Evolutionary conservation across 2,888 invertebrate genomes (phyloP), one percentile per base, ranked within the genome.

Genomic region (Rhagophthalmus giganteus): DNA sequence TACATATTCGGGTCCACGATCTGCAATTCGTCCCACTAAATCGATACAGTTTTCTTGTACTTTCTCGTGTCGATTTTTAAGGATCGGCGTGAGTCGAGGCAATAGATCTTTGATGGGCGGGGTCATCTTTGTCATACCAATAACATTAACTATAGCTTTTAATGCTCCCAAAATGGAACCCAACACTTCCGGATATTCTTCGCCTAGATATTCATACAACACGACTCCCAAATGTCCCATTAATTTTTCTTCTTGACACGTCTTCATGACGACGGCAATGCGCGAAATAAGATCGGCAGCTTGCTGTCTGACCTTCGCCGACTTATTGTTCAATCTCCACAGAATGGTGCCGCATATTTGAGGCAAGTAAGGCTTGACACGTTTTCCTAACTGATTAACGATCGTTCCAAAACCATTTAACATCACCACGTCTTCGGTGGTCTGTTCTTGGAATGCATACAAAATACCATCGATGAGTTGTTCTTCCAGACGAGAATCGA

Each of bases 121-220:
- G 1, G 97, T 99, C 99, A 99, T 99, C 78, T 99, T 98, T 0
- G 97, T 97, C 99, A 99, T 99, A 30, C 99, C 99, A 68, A 99
- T 99, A 2, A 99, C 99, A 75, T 98, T 99, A 2, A 99, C 98
- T 62, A 99, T 99, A 0, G 94, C 94, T 76, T 99, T 99, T n/a
- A 99, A 78, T 0, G 98, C 99, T 1, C 98, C 99, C 38, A 99
- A 81, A 70, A 99, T 99, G 32, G 96, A 96, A 26, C 99, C 99
- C 60, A 99, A 78, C 6, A 99, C 99, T 78, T 99, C 98, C 0
- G 99, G 99, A 73, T 99, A 99, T 76, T 99, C 99, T 76, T 99
- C 99, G 60, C 99, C 99, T 64, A 99, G 79, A 73, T 99, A 99
- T 76, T 99, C 99, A 70, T 99, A 99, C 26, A 99, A 79, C 14